Evolutionary conservation across 2,888 invertebrate species (phyloP), one percentile per base, ranked within the genome.

Genomic region (Choreutis nemorana): DNA sequence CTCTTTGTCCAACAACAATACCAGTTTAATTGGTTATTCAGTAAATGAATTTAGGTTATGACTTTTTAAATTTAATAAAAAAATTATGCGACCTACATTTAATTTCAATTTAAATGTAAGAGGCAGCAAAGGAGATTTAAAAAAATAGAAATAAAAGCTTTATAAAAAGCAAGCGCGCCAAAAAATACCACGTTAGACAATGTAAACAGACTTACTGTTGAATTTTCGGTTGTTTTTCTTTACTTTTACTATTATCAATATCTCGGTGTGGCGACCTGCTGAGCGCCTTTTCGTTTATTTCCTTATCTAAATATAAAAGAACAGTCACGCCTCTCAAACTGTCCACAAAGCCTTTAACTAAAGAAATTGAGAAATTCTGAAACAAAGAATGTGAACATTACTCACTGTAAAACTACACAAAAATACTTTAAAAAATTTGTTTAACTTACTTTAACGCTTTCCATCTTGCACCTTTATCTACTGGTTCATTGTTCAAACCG

Each of bases 311-410:
- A 59, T 87, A 87, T 54, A 90, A 85, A 40, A 92, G 81, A 31
- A 89, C 84, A 10, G 86, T 78, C 48, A 88, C 86, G 39, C 93
- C 93, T 50, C 85, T 85, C 40, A 91, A 81, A 61, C 92, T 92
- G 63, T 93, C 92, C 53, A 85, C 81, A 37, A 90, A 75, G 4
- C 93, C 93, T 59, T 84, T 84, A 44, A 85, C 79, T 45, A 88
- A 67, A 32, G 87, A 86, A 49, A 81, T 68, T 34, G 83, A 61
- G 57, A 87, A 82, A 56, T 81, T 83, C 89, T 89, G 67, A 45
- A 83, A 55, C 49, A 53, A 52, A 47, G 42, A 40, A 29, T 10
- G 5, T 9, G 12, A 14, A 23, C 30, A 16, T 24, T 18, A 8
- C 18, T 18, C 8, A 18, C 2, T 23, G 13, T 6, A 23, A 11